Base-by-base conservation (phyloP, 2,888 invertebrate genomes). In the Drosophila aldrichi region DNA sequence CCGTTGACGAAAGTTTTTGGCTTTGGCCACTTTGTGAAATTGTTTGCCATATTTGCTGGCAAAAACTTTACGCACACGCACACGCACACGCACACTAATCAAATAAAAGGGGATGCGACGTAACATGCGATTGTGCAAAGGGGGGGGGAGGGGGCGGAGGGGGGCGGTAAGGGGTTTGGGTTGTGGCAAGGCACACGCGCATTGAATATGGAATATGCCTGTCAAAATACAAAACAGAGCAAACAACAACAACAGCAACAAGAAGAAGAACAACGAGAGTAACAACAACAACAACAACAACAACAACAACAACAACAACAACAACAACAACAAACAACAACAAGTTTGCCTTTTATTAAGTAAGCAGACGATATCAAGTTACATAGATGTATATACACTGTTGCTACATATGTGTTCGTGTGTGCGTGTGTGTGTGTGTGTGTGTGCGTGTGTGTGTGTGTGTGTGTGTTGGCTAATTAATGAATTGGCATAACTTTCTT, bases 401-500 rank as follows among this genome's bases (percentile, higher is more conserved):
- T 32, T 29, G 10, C 9, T 61, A 62, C 34, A 41, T 62, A 43
- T 51, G 20, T 46, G 36, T 43, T 40, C 60, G 29, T 48, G 60
- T 40, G 32, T 44, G 56, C 59, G 62, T 61, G 46, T 43, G 36
- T 7, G 61, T 66, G 56, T 49, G 61, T 62, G 38, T 34, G 36
- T 16, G 25, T 51, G 63, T 63, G 25, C 3, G 38, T 38, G 40
- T 14, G 22, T 51, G 63, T 63, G 25, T 1, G 7, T 25, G 67
- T 69, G 63, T 66, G 74, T 65, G 79, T 56, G 76, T 76, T 85
- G 80, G 85, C 89, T 89, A 87, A 87, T 87, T 87, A 87, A 88
- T 87, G 89, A 87, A 89, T 87, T 89, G 86, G 81, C 89, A 88
- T 85, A 89, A 89, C 86, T 86, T 86, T 88, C 85, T 69, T 69